Percentiles rank a stretch among this genome's conserved stretches.
Evolutionary conservation across 2,797 vertebrate genomes (phyloP).

Genomic region (Eulemur albifrons): DNA sequence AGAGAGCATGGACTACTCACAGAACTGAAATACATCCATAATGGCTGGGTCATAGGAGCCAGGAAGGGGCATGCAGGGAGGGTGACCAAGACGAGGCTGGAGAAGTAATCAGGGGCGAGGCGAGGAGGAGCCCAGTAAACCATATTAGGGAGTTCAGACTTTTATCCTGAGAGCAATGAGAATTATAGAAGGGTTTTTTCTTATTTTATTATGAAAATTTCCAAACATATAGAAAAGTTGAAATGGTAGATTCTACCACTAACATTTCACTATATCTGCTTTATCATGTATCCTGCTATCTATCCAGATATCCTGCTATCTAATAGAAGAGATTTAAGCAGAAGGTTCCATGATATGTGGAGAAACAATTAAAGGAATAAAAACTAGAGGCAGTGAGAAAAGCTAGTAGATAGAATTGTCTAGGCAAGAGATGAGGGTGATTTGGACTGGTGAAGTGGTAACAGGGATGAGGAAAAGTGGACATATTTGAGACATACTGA

Average conservation of each 20-base stretch:
- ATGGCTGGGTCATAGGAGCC: background rate
- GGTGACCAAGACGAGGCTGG: conserved; percentile 12
- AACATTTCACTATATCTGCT: conserved; percentile 2
- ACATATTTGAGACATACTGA: conserved; percentile 3
- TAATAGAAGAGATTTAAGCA: background rate
- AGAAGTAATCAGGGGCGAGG: background rate
- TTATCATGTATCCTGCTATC: background rate
- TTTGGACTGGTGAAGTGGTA: background rate
- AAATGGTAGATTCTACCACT: conserved; percentile 30
- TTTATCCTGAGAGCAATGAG: conserved; percentile 26
- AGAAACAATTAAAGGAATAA: conserved; percentile 45
- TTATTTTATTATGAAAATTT: background rate
- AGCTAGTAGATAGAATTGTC: background rate
- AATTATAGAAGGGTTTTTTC: conserved; percentile 11
- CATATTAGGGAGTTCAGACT: background rate
- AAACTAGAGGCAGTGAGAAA: conserved; percentile 26
- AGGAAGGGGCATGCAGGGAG: background rate
- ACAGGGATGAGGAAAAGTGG: background rate
- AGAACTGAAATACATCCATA: conserved; percentile 40
- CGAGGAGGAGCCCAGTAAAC: background rate
- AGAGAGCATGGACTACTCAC: background rate
- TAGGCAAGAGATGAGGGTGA: conserved; percentile 21
- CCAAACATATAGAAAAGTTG: background rate
- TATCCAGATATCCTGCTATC: background rate
- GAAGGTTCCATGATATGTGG: background rate